Conservation (phyloP, 1,140 invertebrate genomes). For the Hesperophylax magnus region DNA sequence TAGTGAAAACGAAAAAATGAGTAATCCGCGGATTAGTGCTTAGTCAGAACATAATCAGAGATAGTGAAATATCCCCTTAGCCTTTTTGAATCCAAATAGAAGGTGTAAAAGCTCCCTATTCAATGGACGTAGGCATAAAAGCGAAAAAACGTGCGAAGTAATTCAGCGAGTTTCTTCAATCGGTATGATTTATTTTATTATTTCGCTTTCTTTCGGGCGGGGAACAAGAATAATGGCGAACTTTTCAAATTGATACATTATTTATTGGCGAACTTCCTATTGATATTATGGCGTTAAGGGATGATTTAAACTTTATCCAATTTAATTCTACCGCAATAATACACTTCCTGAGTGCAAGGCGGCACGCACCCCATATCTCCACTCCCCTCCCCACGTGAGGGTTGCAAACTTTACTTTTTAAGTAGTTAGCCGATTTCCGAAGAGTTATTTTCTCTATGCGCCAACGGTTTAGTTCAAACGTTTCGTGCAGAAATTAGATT, state of each 20-base stretch:
- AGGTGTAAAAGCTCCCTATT: too few relatives aligned
- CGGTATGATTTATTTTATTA: neutral
- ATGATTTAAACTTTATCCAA: conserved; percentile 41
- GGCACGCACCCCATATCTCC: conserved; percentile 11
- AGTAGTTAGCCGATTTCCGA: too few relatives aligned
- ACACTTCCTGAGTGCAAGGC: conserved; percentile 19
- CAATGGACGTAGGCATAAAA: too few relatives aligned
- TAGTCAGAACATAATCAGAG: too few relatives aligned
- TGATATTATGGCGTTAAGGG: conserved; percentile 32
- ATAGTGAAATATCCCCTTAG: too few relatives aligned
- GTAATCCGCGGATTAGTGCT: too few relatives aligned
- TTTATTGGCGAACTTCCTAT: conserved; percentile 26
- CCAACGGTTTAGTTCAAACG: neutral
- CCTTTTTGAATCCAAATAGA: too few relatives aligned
- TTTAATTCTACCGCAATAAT: conserved; percentile 31
- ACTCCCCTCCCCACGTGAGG: neutral
- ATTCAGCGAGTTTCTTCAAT: neutral
- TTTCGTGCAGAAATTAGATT: conserved; percentile 31
- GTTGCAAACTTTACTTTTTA: neutral
- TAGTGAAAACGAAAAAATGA: too few relatives aligned
- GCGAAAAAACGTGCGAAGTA: neutral
- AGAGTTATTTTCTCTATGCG: too few relatives aligned
- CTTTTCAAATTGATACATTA: conserved; percentile 29
- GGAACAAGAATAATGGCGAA: neutral
- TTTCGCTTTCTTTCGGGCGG: neutral